These are phyloP conservation scores for Epizoanthus fatuus DNA, from an alignment of 92 coral and sea anemone species.

Conservation along the genomic window DNA sequence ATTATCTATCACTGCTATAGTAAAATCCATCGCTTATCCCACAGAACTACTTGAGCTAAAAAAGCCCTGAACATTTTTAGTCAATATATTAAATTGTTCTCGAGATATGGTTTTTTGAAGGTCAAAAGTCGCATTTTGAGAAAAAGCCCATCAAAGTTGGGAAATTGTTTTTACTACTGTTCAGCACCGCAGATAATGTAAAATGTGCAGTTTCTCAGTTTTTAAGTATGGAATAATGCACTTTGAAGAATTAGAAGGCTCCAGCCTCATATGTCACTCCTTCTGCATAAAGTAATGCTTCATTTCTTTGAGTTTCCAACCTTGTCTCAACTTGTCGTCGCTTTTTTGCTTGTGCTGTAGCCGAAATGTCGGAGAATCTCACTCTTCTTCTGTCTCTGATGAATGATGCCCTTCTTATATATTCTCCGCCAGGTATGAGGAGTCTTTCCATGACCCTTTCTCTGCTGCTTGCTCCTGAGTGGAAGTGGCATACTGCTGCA, in stretches of 20 bases:
- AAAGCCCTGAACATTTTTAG: too few species aligned
- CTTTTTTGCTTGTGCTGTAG: not conserved
- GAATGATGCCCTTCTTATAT: conserved; percentile 19
- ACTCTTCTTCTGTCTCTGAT: conserved; percentile 21
- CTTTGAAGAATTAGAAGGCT: conserved; percentile 18
- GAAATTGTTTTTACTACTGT: too few species aligned
- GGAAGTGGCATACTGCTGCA: conserved; percentile 38
- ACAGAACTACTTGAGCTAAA: too few species aligned
- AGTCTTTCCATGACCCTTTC: conserved; percentile 50
- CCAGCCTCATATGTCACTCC: conserved; percentile 42
- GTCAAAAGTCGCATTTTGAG: too few species aligned
- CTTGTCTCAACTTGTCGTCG: not conserved
- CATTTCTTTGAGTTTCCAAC: conserved; percentile 17
- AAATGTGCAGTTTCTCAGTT: too few species aligned
- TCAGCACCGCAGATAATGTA: too few species aligned
- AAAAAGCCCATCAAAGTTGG: too few species aligned
- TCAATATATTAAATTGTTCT: too few species aligned
- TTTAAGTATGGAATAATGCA: too few species aligned
- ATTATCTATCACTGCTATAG: too few species aligned
- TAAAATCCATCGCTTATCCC: too few species aligned
- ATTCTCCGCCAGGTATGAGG: conserved; percentile 25
- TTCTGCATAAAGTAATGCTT: conserved; percentile 35
- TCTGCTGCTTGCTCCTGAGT: conserved; percentile 24
- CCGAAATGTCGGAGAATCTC: not conserved
- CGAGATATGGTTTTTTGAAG: too few species aligned